These are phyloP conservation scores for Nudaria mundana DNA, from an alignment of 2,888 invertebrate genomes.

Conservation along the genomic window DNA sequence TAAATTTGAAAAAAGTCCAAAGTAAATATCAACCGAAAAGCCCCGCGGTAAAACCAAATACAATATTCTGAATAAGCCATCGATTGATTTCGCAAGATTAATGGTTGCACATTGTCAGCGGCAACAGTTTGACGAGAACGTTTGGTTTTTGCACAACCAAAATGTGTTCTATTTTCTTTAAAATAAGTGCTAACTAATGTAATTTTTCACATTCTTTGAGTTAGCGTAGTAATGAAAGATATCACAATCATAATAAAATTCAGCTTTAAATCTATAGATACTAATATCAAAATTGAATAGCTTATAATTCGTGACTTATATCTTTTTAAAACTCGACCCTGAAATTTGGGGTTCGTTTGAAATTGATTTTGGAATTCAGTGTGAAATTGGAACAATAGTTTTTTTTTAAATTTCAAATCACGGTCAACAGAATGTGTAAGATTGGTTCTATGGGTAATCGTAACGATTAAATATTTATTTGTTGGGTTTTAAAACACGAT, in stretches of 20 bases:
- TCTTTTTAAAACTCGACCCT: slow-evolving; percentile 22
- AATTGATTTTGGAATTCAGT: slow-evolving; percentile 72
- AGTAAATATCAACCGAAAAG: slow-evolving; percentile 75
- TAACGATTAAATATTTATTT: slow-evolving; percentile 65
- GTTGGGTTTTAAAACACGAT: slow-evolving; percentile 58
- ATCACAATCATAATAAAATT: slow-evolving; percentile 23
- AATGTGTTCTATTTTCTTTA: slow-evolving; percentile 55
- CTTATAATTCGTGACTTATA: slow-evolving; percentile 17
- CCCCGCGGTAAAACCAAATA: slow-evolving; percentile 75
- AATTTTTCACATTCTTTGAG: slow-evolving; percentile 61
- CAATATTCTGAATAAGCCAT: slow-evolving; percentile 81
- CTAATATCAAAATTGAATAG: slow-evolving; percentile 31
- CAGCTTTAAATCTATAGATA: slow-evolving; percentile 17
- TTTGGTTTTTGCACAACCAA: slow-evolving; percentile 55
- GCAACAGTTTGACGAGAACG: slow-evolving; percentile 69
- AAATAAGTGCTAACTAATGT: slow-evolving; percentile 58
- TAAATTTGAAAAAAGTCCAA: slow-evolving; percentile 76
- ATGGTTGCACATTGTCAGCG: slow-evolving; percentile 79
- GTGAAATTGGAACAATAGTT: slow-evolving; percentile 74
- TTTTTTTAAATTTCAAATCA: slow-evolving; percentile 49
- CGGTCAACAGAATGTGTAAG: slow-evolving; percentile 43
- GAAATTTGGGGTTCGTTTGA: slow-evolving; percentile 54
- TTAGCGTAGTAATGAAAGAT: slow-evolving; percentile 62
- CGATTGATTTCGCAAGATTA: slow-evolving; percentile 82
- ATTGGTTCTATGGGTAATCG: slow-evolving; percentile 52